A percentile compares a stretch with the other conserved stretches of the same genome.
phyloP scores from a whole-genome alignment of 2,888 invertebrate species.

The Pollenia griseotomentosa region DNA sequence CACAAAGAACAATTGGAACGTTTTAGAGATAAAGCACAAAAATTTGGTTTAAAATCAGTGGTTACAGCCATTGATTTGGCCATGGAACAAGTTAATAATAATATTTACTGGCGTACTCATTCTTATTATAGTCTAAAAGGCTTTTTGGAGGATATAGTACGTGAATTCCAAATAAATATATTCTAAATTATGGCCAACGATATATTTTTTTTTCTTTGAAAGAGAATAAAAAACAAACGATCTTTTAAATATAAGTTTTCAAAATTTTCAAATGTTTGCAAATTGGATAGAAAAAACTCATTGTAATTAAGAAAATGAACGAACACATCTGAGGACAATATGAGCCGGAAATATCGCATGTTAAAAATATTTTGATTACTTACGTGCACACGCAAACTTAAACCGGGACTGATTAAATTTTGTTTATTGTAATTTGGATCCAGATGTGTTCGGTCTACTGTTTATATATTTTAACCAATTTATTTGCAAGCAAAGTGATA shows the following conservation, averaged over 20 bases:
- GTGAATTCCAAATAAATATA: constrained; percentile 83
- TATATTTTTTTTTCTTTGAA: neutral
- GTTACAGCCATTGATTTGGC: constrained; percentile 82
- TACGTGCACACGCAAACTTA: too few species aligned
- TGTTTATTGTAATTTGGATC: neutral
- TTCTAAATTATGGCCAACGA: constrained; percentile 77
- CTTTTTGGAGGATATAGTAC: constrained; percentile 82
- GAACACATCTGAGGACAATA: too few species aligned
- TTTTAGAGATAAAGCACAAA: constrained; percentile 80
- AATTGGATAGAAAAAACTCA: constrained; percentile 7
- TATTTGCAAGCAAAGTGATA: constrained; percentile 82
- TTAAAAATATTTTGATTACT: neutral
- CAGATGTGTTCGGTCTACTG: neutral
- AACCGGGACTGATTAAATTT: neutral
- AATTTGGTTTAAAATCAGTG: constrained; percentile 81
- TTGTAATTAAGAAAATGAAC: too few species aligned
- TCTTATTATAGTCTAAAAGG: constrained; percentile 83
- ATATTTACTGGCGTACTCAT: constrained; percentile 83
- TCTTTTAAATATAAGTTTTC: constrained; percentile 44
- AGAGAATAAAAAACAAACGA: constrained; percentile 30
- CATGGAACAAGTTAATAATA: constrained; percentile 83
- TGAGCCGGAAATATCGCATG: neutral
- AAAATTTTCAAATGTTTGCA: constrained; percentile 65
- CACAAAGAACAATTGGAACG: constrained; percentile 82
- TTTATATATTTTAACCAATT: constrained; percentile 57